Percentiles rank a stretch among this genome's conserved stretches.
phyloP scores from a whole-genome alignment of 1,140 invertebrate species.

The Eriocheir sinensis region DNA sequence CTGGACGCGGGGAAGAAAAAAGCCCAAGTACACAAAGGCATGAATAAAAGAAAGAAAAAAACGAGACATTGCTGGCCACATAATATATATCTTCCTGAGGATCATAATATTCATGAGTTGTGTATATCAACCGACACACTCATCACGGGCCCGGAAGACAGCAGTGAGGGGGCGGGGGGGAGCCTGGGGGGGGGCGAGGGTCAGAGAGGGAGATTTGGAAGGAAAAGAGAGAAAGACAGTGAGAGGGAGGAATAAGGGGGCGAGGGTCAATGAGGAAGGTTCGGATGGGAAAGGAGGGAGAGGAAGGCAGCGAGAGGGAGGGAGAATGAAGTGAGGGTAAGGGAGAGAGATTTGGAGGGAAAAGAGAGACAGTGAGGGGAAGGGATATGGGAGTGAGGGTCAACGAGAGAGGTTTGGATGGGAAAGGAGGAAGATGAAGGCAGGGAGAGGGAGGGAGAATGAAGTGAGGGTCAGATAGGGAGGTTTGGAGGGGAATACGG shows the following conservation, averaged over 20 bases:
- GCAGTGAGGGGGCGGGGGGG: neutral
- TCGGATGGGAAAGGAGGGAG: neutral
- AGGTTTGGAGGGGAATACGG: neutral
- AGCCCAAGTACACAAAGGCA: neutral
- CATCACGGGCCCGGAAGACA: neutral
- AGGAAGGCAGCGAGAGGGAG: neutral
- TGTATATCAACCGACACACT: constrained; percentile 24
- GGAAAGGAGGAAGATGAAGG: too few relatives aligned
- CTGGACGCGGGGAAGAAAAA: neutral
- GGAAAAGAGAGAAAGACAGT: neutral
- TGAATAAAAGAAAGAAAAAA: neutral
- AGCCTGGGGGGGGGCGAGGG: neutral
- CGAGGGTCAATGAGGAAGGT: neutral
- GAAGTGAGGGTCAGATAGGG: neutral
- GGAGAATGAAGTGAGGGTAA: neutral
- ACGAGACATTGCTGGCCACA: constrained; percentile 10
- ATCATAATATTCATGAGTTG: neutral
- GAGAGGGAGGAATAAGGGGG: neutral
- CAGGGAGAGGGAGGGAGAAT: too few relatives aligned
- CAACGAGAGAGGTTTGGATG: too few relatives aligned
- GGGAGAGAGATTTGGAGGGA: neutral
- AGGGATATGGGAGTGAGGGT: neutral
- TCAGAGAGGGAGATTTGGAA: neutral
- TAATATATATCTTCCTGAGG: neutral
- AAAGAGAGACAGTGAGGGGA: neutral